A percentile compares a stretch with the other conserved stretches of the same genome.
phyloP scores from a whole-genome alignment of 2,797 vertebrate genomes.

The Hemitrygon akajei region DNA sequence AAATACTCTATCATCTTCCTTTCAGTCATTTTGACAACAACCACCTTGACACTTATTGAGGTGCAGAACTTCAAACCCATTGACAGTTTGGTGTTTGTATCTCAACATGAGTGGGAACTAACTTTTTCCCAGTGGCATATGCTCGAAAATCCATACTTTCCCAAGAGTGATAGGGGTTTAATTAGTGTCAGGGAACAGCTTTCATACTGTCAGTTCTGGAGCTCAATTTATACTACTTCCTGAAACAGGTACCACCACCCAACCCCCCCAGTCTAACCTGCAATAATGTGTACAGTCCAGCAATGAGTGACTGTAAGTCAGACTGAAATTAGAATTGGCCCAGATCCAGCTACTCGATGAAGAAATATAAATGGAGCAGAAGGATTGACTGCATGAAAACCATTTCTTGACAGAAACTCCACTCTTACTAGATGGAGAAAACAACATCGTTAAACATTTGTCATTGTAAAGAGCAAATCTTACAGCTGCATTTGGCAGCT shows the following conservation, averaged over 20 bases:
- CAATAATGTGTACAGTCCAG: not conserved
- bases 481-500: not conserved
- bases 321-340: not conserved
- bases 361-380: constrained; percentile 3
- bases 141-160: not conserved
- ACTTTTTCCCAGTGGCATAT: not conserved
- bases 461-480: constrained; percentile 12
- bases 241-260: not conserved
- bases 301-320: not conserved
- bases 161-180: not conserved
- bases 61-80: not conserved
- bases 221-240: not conserved
- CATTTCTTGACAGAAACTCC: not conserved
- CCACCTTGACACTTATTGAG: not conserved
- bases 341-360: not conserved
- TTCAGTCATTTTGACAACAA: not conserved
- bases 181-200: not conserved
- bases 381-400: constrained; percentile 23
- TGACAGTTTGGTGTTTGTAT: not conserved
- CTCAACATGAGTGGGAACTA: not conserved
- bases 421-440: not conserved
- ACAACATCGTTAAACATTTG: not conserved
- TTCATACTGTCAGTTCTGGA: not conserved
- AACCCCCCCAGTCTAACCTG: not conserved
- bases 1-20: not conserved